Conservation (phyloP, 2,113 vertebrate species). For the Puntigrus tetrazona region DNA sequence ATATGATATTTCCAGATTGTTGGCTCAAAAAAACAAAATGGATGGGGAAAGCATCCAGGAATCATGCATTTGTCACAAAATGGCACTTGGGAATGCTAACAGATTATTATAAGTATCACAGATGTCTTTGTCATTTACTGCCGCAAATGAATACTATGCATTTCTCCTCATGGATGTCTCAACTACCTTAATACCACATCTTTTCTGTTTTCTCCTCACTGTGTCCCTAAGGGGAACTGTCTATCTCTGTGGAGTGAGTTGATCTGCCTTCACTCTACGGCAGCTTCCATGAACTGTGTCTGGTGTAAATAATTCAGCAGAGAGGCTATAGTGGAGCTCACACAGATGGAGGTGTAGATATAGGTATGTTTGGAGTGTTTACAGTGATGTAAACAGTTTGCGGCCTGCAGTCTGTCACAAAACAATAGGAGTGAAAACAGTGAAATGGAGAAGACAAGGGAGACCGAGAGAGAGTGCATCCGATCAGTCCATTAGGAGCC, state of each 20-base stretch:
- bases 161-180: background rate
- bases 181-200: background rate
- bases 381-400: background rate
- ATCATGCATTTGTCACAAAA: background rate
- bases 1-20: background rate
- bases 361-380: background rate
- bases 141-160: background rate
- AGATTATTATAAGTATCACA: background rate
- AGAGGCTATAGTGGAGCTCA: background rate
- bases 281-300: background rate
- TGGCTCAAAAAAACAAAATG: background rate
- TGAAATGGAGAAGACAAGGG: conserved; percentile 7
- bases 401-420: conserved; percentile 1
- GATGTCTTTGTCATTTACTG: background rate
- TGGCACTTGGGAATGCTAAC: background rate
- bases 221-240: background rate
- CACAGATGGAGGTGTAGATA: conserved; percentile 10
- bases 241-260: background rate
- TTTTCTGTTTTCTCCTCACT: background rate
- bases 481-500: conserved; percentile 55
- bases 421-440: conserved; percentile 7
- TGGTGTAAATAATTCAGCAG: background rate
- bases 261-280: background rate
- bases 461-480: conserved; percentile 17
- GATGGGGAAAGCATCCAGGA: background rate